Percentiles rank a stretch among this genome's conserved stretches.
Evolutionary conservation across 2,113 vertebrate species (phyloP).

Genomic region (Oreochromis aureus): DNA sequence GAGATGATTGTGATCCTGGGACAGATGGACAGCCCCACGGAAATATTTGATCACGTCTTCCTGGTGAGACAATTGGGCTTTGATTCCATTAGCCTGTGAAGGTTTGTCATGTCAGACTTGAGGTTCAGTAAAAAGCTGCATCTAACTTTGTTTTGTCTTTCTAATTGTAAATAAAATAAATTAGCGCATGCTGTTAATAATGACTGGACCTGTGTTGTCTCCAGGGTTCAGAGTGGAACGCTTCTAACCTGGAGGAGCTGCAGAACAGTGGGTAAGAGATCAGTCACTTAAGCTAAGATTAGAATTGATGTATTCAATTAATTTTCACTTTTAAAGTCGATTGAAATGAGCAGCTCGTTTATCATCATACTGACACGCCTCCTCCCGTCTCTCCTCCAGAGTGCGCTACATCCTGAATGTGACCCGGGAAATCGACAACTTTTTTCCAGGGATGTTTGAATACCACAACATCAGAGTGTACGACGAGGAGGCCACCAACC

Average conservation of each 20-base stretch:
- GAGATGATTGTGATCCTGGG: conserved; percentile 98
- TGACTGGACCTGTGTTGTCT: background rate
- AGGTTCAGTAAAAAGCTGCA: background rate
- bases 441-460: conserved; percentile 93
- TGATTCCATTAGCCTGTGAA: background rate
- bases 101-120: background rate
- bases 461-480: conserved; percentile 97
- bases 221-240: conserved; percentile 97
- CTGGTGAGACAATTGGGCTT: conserved; percentile 76
- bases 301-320: background rate
- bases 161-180: background rate
- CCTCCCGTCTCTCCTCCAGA: conserved; percentile 50
- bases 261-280: conserved; percentile 92
- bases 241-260: conserved; percentile 94
- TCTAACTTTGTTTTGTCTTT: background rate
- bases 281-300: background rate
- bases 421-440: conserved; percentile 97
- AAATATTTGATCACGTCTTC: conserved; percentile 96
- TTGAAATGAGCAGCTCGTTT: background rate
- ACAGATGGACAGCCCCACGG: conserved; percentile 97
- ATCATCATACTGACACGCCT: background rate
- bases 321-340: background rate
- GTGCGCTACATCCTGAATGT: conserved; percentile 95
- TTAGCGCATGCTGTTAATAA: background rate
- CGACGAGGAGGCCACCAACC: conserved; percentile 95